A percentile compares a stretch with the other conserved stretches of the same genome.
Conservation (phyloP, 1,140 invertebrate genomes). For the Euwallacea similis region DNA sequence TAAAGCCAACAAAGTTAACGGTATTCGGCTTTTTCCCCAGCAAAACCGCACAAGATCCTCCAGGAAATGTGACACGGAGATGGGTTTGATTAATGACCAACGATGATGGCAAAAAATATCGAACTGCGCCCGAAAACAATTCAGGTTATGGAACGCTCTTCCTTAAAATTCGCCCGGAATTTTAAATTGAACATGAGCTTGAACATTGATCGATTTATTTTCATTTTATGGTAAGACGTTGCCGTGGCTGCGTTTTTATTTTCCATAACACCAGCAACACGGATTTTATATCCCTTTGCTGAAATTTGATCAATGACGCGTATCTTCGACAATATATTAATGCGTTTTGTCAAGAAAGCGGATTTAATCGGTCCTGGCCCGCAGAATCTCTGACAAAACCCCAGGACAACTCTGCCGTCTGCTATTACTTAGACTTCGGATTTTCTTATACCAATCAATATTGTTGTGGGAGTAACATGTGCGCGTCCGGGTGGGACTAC, state of each 20-base stretch:
- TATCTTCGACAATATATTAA: no score
- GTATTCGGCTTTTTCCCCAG: conserved; percentile 25
- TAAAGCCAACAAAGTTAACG: conserved; percentile 36
- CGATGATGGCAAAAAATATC: conserved; percentile 34
- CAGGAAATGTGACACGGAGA: conserved; percentile 33
- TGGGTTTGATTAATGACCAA: conserved; percentile 36
- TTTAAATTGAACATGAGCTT: conserved; percentile 29
- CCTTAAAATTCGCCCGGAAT: conserved; percentile 21
- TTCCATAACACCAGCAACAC: no score
- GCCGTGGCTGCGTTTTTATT: background rate
- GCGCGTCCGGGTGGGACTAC: no score
- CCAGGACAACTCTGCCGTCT: no score
- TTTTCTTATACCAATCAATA: no score
- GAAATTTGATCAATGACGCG: no score
- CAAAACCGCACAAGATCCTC: conserved; percentile 12
- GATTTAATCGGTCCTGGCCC: no score
- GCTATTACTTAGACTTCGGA: no score
- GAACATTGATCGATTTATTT: conserved; percentile 18
- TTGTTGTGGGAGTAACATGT: no score
- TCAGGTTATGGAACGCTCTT: conserved; percentile 24
- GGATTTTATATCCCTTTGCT: no score
- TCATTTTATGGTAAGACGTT: conserved; percentile 15
- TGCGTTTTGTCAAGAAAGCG: no score
- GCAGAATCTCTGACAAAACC: no score
- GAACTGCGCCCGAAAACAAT: conserved; percentile 35